These are phyloP conservation scores for Thymelicus sylvestris DNA, from an alignment of 2,888 invertebrate genomes.

Conservation along the genomic window DNA sequence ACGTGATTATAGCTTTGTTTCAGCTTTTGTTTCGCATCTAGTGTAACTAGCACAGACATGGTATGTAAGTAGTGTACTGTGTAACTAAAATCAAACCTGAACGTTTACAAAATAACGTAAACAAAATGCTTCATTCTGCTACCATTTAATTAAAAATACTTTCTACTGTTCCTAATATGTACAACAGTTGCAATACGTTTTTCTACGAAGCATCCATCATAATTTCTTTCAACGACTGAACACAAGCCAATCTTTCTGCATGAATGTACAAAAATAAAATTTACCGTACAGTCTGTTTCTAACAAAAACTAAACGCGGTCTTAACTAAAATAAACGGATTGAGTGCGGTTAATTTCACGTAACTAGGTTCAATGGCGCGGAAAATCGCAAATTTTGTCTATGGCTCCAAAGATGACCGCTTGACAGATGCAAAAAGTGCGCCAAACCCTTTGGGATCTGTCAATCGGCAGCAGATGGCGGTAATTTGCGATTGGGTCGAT, in stretches of 20 bases:
- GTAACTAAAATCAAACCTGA: no score
- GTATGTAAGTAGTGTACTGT: no score
- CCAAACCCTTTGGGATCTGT: slow-evolving; percentile 81
- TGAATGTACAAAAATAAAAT: slow-evolving; percentile 36
- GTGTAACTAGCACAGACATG: not conserved
- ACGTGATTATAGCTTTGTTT: slow-evolving; percentile 14
- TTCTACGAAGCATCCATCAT: slow-evolving; percentile 12
- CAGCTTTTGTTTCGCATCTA: not conserved
- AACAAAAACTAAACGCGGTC: slow-evolving; percentile 43
- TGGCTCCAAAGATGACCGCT: slow-evolving; percentile 68
- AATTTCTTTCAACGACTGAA: slow-evolving; percentile 9
- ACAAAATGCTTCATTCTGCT: not conserved
- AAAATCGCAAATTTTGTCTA: slow-evolving; percentile 79
- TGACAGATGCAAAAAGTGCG: slow-evolving; percentile 71
- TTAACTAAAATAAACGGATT: slow-evolving; percentile 63
- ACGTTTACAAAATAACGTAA: no score
- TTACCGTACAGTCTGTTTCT: slow-evolving; percentile 37
- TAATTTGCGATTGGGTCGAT: slow-evolving; percentile 71
- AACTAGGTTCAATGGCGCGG: slow-evolving; percentile 74
- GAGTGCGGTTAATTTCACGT: slow-evolving; percentile 71
- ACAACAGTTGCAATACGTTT: slow-evolving; percentile 19
- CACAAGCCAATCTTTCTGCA: slow-evolving; percentile 32
- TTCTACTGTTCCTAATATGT: not conserved
- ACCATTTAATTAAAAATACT: not conserved
- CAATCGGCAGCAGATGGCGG: slow-evolving; percentile 73